A percentile compares a stretch with the other conserved stretches of the same genome.
phyloP scores from a whole-genome alignment of 2,797 vertebrate species.

The Xiphorhynchus erythropygius region DNA sequence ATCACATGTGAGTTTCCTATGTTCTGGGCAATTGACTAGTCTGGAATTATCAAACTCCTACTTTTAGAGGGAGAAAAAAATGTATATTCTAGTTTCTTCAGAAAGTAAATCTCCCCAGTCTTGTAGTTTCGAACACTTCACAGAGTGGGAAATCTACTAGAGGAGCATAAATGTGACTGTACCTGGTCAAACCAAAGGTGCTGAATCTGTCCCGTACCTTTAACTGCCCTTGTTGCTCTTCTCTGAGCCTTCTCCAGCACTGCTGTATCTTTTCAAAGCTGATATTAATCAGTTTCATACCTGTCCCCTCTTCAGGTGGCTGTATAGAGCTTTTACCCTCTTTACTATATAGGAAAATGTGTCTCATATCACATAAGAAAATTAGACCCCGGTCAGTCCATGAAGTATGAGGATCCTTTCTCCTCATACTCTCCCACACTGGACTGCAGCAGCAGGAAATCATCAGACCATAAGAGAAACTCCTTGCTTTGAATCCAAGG shows the following conservation, averaged over 20 bases:
- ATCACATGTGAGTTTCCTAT: neutral
- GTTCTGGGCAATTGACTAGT: neutral
- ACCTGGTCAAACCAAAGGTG: neutral
- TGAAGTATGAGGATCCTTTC: neutral
- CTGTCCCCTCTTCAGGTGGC: neutral
- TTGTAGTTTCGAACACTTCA: neutral
- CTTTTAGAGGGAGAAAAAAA: neutral
- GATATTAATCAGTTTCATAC: neutral
- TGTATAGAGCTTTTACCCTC: neutral
- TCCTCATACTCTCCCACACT: neutral
- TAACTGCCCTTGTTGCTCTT: neutral
- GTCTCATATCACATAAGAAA: neutral
- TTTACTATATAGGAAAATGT: neutral
- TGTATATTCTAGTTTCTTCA: neutral
- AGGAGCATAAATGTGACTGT: neutral
- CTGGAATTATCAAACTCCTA: neutral
- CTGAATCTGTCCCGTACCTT: neutral
- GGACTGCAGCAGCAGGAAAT: neutral
- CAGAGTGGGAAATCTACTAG: neutral
- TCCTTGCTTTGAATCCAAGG: neutral
- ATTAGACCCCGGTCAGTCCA: neutral
- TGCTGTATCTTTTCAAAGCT: neutral
- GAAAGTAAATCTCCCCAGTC: neutral
- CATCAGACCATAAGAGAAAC: neutral
- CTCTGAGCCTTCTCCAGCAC: neutral